phyloP scores from a whole-genome alignment of 2,113 vertebrate species.

The Oryzias javanicus region DNA sequence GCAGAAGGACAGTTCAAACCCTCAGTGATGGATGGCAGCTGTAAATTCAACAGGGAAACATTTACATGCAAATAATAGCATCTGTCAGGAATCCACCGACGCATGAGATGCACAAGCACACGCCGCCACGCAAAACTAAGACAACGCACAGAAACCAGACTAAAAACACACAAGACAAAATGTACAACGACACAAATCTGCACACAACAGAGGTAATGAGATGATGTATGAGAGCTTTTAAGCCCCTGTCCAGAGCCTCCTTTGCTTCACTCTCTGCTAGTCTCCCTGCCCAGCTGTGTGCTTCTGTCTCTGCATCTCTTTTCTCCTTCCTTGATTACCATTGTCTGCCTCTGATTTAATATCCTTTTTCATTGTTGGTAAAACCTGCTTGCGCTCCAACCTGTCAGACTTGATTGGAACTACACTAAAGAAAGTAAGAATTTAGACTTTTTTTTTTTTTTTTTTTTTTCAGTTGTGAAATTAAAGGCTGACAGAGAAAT shows the following conservation, averaged over 20 bases:
- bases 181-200: conserved; percentile 6
- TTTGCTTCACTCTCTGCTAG: conserved; percentile 37
- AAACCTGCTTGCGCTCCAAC: conserved; percentile 7
- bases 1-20: conserved; percentile 21
- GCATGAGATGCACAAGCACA: conserved; percentile 24
- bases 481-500: background rate
- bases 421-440: too few species aligned
- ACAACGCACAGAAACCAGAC: conserved; percentile 1
- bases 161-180: conserved; percentile 7
- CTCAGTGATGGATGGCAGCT: conserved; percentile 57
- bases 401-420: conserved; percentile 12
- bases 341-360: background rate
- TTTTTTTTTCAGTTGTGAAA: conserved; percentile 23
- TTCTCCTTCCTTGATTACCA: background rate
- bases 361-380: background rate
- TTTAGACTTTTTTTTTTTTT: conserved; percentile 15
- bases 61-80: conserved; percentile 66
- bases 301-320: background rate
- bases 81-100: conserved; percentile 50
- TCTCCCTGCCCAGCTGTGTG: conserved; percentile 17
- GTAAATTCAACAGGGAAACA: conserved; percentile 47
- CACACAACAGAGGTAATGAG: conserved; percentile 46
- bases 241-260: conserved; percentile 25
- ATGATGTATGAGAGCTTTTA: conserved; percentile 66
- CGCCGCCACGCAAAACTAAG: background rate